Evolutionary conservation across 1,140 invertebrate genomes (phyloP).

Genomic region (Probaryconus sp.): DNA sequence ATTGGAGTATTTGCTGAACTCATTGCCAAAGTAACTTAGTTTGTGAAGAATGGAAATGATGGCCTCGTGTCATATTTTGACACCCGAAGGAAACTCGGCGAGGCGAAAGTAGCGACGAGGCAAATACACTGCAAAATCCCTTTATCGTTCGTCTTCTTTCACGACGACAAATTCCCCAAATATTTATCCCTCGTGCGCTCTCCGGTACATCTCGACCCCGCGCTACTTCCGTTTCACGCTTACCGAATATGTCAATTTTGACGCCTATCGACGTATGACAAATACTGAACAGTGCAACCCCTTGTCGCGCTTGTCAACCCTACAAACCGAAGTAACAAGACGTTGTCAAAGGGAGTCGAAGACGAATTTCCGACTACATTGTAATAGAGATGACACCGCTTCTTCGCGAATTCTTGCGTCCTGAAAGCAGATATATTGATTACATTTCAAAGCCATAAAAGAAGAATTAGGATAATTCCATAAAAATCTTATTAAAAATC

Average conservation of each 20-base stretch:
- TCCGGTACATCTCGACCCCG: conserved; percentile 58
- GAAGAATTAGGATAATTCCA: no score
- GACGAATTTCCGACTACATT: conserved; percentile 49
- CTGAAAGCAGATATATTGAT: no score
- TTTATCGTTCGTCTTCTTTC: conserved; percentile 64
- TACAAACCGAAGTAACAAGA: conserved; percentile 59
- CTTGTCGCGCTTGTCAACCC: conserved; percentile 63
- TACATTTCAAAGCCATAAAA: no score
- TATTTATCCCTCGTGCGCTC: conserved; percentile 72
- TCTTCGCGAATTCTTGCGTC: conserved; percentile 50
- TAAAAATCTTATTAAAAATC: no score
- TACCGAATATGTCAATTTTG: conserved; percentile 73
- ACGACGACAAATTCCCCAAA: conserved; percentile 76
- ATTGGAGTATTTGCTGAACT: no score
- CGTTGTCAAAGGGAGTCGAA: conserved; percentile 38
- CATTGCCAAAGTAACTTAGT: no score
- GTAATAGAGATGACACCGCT: conserved; percentile 51
- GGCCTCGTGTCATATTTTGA: conserved; percentile 42
- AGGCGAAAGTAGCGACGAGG: conserved; percentile 37
- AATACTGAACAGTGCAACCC: conserved; percentile 64
- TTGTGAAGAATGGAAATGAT: conserved; percentile 37
- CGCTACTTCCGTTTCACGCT: conserved; percentile 69
- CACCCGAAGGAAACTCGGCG: conserved; percentile 21
- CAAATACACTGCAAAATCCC: conserved; percentile 71
- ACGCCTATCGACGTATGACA: conserved; percentile 77